Evolutionary conservation across 2,888 invertebrate genomes (phyloP).

Genomic region (Pammene fasciana): DNA sequence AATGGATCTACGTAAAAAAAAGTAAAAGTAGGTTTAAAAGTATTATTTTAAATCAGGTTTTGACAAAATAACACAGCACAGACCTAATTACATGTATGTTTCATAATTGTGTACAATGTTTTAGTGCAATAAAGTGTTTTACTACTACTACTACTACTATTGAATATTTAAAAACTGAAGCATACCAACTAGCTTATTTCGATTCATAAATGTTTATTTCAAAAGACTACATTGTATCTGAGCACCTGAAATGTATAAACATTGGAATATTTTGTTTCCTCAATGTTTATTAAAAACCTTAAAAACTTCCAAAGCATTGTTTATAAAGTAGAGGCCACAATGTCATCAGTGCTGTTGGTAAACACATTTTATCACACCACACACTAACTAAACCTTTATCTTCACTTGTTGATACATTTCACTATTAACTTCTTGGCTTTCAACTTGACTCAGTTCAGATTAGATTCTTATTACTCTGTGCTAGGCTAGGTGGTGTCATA

Average conservation of each 20-base stretch:
- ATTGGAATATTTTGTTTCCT: background rate
- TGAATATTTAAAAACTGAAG: too few relatives aligned
- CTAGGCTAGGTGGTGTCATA: background rate
- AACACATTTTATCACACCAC: slow-evolving; percentile 26
- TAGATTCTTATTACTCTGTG: slow-evolving; percentile 3
- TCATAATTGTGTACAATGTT: too few relatives aligned
- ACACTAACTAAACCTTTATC: background rate
- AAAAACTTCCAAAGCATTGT: too few relatives aligned
- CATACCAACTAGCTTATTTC: background rate
- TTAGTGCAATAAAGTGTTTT: too few relatives aligned
- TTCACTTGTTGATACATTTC: background rate
- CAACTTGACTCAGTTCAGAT: background rate
- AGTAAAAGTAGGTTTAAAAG: too few relatives aligned
- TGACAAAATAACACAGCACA: too few relatives aligned
- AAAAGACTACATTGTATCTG: background rate
- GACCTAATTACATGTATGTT: too few relatives aligned
- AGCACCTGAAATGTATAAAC: background rate
- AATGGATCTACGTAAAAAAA: too few relatives aligned
- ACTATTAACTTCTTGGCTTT: background rate
- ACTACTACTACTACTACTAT: too few relatives aligned
- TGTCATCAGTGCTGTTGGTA: slow-evolving; percentile 13
- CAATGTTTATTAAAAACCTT: slow-evolving; percentile 7
- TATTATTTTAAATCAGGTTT: too few relatives aligned
- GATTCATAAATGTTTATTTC: background rate
- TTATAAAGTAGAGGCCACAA: background rate